Conservation (phyloP, 2,797 vertebrate genomes). For the Harpagifer antarcticus region DNA sequence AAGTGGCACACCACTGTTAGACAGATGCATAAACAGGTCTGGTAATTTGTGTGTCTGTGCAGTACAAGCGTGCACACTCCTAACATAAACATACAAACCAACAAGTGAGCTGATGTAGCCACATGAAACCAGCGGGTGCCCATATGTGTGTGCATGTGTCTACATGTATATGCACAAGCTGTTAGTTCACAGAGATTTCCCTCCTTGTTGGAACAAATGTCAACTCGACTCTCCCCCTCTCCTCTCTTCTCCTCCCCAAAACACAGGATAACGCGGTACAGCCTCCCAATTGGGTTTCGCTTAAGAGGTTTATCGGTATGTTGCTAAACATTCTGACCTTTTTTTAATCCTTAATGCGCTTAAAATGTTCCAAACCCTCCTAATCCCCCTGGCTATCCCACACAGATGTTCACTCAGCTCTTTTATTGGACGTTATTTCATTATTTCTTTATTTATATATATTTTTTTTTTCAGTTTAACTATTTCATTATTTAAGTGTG, state of each 20-base stretch:
- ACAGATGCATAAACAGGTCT: constrained; percentile 53
- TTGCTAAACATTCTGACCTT: constrained; percentile 91
- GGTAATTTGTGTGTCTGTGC: constrained; percentile 43
- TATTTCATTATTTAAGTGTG: constrained; percentile 65
- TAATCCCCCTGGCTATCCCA: constrained; percentile 86
- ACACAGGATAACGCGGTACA: constrained; percentile 82
- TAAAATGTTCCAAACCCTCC: constrained; percentile 88
- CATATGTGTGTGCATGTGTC: constrained; percentile 35
- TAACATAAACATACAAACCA: constrained; percentile 49
- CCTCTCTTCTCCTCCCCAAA: constrained; percentile 75
- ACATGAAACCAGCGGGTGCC: constrained; percentile 49
- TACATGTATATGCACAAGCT: constrained; percentile 54
- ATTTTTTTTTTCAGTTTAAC: constrained; percentile 35
- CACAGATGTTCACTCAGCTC: constrained; percentile 85
- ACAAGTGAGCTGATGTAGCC: constrained; percentile 50
- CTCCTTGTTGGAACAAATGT: constrained; percentile 81
- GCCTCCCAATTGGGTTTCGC: constrained; percentile 86
- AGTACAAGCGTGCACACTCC: constrained; percentile 9
- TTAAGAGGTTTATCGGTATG: constrained; percentile 90
- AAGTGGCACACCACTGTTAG: constrained; percentile 39
- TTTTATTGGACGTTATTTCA: constrained; percentile 84
- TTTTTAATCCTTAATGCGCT: constrained; percentile 90
- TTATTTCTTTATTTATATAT: constrained; percentile 65
- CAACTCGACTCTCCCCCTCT: constrained; percentile 68
- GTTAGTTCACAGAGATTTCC: constrained; percentile 63